Evolutionary conservation across 1,140 invertebrate species (phyloP).

Genomic region (Muscidifurax raptorellus): DNA sequence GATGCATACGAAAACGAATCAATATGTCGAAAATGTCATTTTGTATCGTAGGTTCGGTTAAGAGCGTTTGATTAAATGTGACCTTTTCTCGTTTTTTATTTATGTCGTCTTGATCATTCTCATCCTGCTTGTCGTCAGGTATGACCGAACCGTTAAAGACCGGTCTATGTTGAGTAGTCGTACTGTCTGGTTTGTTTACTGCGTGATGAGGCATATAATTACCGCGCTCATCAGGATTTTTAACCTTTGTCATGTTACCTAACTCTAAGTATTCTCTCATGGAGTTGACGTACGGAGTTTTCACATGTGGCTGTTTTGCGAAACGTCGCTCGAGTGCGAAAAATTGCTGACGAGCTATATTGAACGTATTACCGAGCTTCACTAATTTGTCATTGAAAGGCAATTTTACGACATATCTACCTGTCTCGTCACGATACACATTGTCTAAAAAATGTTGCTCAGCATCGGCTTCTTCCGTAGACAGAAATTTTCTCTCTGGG

Average conservation of each 20-base stretch:
- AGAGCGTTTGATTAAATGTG: neutral
- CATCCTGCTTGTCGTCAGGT: too few relatives aligned
- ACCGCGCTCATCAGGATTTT: neutral
- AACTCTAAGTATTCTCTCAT: neutral
- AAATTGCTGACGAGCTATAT: neutral
- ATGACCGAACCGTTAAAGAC: neutral
- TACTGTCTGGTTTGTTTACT: neutral
- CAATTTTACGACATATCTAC: neutral
- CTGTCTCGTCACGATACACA: neutral
- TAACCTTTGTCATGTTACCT: neutral
- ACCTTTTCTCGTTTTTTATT: neutral
- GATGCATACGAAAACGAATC: neutral
- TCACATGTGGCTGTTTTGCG: neutral
- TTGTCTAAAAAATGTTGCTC: conserved; percentile 18
- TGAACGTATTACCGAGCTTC: neutral
- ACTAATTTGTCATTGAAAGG: neutral
- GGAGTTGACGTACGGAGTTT: neutral
- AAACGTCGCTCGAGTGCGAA: neutral
- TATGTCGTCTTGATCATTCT: neutral
- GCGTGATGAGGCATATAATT: conserved; percentile 6
- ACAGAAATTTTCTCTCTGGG: neutral
- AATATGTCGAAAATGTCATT: neutral
- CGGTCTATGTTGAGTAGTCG: neutral
- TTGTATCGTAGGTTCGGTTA: neutral
- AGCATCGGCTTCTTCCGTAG: neutral